A percentile compares a stretch with the other conserved stretches of the same genome.
These are phyloP conservation scores for Phoenicopterus ruber DNA, from an alignment of 2,113 vertebrate genomes.

Conservation along the genomic window DNA sequence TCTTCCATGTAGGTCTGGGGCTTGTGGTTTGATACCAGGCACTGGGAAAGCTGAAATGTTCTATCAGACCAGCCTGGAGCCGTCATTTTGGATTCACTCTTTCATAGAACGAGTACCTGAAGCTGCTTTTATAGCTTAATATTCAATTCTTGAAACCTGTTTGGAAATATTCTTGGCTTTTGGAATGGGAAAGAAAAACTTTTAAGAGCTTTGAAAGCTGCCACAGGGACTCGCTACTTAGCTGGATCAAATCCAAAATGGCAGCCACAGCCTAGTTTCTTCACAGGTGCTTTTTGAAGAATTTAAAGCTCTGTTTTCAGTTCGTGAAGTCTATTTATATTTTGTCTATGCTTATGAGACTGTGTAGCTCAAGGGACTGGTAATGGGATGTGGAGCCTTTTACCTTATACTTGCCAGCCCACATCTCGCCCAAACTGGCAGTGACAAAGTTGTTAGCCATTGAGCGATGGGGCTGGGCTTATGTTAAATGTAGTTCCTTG, in stretches of 20 bases:
- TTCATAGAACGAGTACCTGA: background rate
- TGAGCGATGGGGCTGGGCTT: background rate
- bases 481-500: background rate
- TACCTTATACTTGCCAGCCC: background rate
- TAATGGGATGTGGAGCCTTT: constrained; percentile 7
- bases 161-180: constrained; percentile 50
- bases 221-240: constrained; percentile 55
- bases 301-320: constrained; percentile 49
- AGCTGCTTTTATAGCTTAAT: constrained; percentile 65
- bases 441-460: background rate
- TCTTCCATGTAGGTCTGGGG: background rate
- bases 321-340: constrained; percentile 42
- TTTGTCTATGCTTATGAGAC: constrained; percentile 37
- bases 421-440: background rate
- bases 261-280: constrained; percentile 38
- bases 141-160: constrained; percentile 62
- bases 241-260: constrained; percentile 49
- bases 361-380: background rate
- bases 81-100: background rate
- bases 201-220: constrained; percentile 52
- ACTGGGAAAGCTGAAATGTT: background rate
- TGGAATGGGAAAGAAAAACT: constrained; percentile 43
- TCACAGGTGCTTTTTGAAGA: constrained; percentile 64
- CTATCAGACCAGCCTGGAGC: constrained; percentile 5
- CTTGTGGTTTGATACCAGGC: background rate